phyloP scores from a whole-genome alignment of 2,888 invertebrate genomes.

The Phyllotreta striolata region DNA sequence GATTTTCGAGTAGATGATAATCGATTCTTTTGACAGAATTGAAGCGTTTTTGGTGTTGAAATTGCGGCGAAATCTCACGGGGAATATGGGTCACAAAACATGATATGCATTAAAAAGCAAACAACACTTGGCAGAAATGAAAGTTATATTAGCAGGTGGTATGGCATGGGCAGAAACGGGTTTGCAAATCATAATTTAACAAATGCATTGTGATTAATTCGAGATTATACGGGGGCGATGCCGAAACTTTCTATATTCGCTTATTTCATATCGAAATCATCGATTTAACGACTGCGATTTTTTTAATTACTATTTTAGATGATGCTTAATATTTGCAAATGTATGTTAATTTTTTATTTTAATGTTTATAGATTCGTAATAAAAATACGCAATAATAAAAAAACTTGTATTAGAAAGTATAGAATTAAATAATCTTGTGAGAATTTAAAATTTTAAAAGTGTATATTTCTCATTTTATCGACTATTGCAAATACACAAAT shows the following conservation, averaged over 20 bases:
- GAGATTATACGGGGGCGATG: conserved; percentile 9
- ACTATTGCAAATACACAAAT: no score
- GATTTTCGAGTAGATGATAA: no score
- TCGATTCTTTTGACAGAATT: background rate
- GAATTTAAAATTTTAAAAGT: no score
- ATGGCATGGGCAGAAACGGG: conserved; percentile 39
- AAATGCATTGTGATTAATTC: conserved; percentile 15
- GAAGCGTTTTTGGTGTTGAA: background rate
- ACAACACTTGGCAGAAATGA: conserved; percentile 44
- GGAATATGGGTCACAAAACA: conserved; percentile 45
- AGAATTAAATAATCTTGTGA: no score
- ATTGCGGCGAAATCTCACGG: conserved; percentile 31
- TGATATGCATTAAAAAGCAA: conserved; percentile 49
- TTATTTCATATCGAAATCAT: background rate
- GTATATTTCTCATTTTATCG: no score
- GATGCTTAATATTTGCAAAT: no score
- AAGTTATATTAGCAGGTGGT: conserved; percentile 43
- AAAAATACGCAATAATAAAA: no score
- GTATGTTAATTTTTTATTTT: no score
- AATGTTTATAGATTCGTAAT: no score
- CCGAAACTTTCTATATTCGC: conserved; percentile 11
- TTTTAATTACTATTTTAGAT: background rate
- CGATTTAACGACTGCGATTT: background rate
- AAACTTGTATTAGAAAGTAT: no score
- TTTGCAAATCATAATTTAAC: conserved; percentile 39